Percentiles rank a stretch among this genome's conserved stretches.
Evolutionary conservation across 2,888 invertebrate genomes (phyloP).

Genomic region (Hipparchia sbordonii): DNA sequence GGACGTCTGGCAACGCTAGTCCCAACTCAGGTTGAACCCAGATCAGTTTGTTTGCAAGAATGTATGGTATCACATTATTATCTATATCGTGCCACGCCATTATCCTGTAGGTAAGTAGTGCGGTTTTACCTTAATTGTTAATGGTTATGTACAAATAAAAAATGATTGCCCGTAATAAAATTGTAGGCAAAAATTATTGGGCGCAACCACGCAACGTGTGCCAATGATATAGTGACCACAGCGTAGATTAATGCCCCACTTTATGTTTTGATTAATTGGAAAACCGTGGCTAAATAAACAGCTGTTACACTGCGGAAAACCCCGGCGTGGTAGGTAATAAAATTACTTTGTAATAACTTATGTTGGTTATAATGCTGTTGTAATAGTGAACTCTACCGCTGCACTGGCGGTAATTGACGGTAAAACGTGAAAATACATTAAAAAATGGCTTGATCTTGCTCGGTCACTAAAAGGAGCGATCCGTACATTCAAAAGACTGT

Average conservation of each 20-base stretch:
- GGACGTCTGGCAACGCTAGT: no score
- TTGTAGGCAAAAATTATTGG: constrained; percentile 3
- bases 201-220: not conserved
- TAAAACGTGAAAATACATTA: no score
- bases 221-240: constrained; percentile 13
- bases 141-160: not conserved
- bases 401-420: no score
- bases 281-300: constrained; percentile 10
- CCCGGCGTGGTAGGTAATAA: not conserved
- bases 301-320: not conserved
- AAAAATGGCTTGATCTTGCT: no score
- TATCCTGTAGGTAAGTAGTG: no score
- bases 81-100: no score
- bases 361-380: not conserved
- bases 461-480: no score
- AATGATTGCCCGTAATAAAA: not conserved
- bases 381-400: not conserved
- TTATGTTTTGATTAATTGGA: constrained; percentile 13
- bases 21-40: no score
- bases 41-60: no score
- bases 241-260: constrained; percentile 15
- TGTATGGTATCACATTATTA: no score
- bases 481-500: no score
- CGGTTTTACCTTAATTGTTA: no score
- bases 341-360: not conserved